Evolutionary conservation across 1,140 invertebrate species (phyloP).

Genomic region (Drosophila erecta): DNA sequence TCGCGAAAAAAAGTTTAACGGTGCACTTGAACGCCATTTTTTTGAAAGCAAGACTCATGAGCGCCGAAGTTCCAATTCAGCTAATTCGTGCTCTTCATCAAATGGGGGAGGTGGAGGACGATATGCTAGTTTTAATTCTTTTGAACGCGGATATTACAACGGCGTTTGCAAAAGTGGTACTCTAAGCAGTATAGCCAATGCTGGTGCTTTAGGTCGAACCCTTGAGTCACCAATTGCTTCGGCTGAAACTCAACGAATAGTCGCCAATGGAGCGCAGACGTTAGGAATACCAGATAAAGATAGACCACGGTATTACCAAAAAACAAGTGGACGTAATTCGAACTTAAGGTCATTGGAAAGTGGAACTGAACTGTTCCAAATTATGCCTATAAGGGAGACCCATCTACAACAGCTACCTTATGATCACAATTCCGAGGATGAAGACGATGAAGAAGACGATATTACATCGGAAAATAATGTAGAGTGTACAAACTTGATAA

Average conservation of each 20-base stretch:
- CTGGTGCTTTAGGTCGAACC: constrained; percentile 27
- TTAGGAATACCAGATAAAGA: constrained; percentile 37
- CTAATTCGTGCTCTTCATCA: constrained; percentile 69
- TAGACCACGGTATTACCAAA: constrained; percentile 37
- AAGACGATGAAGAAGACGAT: constrained; percentile 73
- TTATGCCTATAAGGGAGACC: constrained; percentile 32
- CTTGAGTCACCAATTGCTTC: constrained; percentile 13
- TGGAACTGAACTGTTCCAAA: constrained; percentile 28
- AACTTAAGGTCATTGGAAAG: constrained; percentile 14
- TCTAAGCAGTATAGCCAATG: constrained; percentile 63
- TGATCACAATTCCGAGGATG: constrained; percentile 59
- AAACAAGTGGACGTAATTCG: constrained; percentile 9
- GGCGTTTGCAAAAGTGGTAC: constrained; percentile 81
- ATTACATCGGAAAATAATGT: constrained; percentile 68
- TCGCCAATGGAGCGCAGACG: constrained; percentile 46
- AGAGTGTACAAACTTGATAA: constrained; percentile 74
- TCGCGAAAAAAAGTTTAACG: constrained; percentile 42
- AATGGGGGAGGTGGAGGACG: constrained; percentile 40
- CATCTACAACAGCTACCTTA: constrained; percentile 44
- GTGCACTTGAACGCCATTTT: constrained; percentile 46
- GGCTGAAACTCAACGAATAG: constrained; percentile 21
- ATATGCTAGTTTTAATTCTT: constrained; percentile 75
- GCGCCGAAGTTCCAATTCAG: constrained; percentile 76
- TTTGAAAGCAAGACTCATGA: constrained; percentile 72
- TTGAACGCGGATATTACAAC: constrained; percentile 64